Base-by-base conservation (phyloP, 2,113 vertebrate genomes). In the Callionymus lyra region DNA sequence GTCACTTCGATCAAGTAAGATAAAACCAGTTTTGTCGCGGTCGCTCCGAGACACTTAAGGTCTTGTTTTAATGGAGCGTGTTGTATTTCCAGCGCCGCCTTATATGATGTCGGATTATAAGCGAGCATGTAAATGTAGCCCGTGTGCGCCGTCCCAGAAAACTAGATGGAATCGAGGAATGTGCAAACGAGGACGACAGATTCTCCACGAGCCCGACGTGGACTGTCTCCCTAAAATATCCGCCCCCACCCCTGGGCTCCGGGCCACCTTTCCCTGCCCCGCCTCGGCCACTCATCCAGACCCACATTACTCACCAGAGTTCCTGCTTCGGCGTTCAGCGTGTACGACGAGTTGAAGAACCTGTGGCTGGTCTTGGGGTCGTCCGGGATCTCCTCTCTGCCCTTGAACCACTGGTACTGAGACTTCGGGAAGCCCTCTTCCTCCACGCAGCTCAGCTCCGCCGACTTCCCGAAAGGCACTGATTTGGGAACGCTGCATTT, bases 371-470 rank as follows among this genome's bases (percentile, higher is more conserved):
- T 74, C 69, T 88, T 93, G 1, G 82, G 83, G 52, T 97, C 91
- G 0, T 78, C 64, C 0, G 93, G 88, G 12, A 98, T 60, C 2
- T 89, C 85, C 2, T 93, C 84, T 0, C 76, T 73, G 48, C 93
- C 91, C 62, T 88, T 91, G 72, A 97, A 96, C 95, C 95, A 98
- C 72, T 87, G 89, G 79, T 97, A 98, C 2, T 86, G 81, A 1
- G 95, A 90, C 38, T 85, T 88, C 0, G 95, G 95, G 70, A 83
- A 89, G 3, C 93, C 95, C 63, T 97, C 92, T 0, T 85, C 81
- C 73, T 98, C 95, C 12, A 89, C 70, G 39, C 95, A 98, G 39
- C 84, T 81, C 13, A 98, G 86, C 18, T 87, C 89, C 0, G 94
- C 92, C 0, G 81, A 72, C 79, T 97, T 97, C 34, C 95, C 94